Evolutionary conservation across 1,140 invertebrate genomes (phyloP), one percentile per base, ranked within the genome.

Genomic region (Drosophila pruinosa): DNA sequence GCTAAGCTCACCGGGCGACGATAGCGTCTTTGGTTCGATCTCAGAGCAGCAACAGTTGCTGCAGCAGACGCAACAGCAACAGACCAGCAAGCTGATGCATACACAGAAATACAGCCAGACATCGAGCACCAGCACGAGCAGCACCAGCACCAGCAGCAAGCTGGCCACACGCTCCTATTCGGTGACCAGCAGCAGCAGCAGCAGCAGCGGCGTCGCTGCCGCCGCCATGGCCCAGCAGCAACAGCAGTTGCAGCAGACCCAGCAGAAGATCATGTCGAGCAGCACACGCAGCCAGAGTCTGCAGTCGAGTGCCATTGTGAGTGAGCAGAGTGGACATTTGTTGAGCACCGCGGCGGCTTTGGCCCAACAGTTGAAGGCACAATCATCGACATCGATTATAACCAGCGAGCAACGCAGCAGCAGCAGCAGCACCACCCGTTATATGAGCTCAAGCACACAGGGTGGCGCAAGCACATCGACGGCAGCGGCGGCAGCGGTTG

Each of bases 381-480:
- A 91, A 50, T 91, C 90, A 0, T 91, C 89, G 31, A 90, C 90
- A 7, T 90, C 90, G 31, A 91, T 91, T 12, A 73, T 90, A 3
- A 82, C 81, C 28, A 89, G 80, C 31, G 90, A 91, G 52, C 90
- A 90, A 41, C 61, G 81, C 2, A 73, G 72, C 34, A 79, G 72
- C 79, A 47, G 72, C 28, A 73, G 58, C 48, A 79, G 45, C 43
- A 82, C 83, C 24, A 78, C 74, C 0, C 72, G 89, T 2, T 83
- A 71, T 4, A 26, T 90, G 14, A 65, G 65, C 38, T 56, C 78
- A 2, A 72, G 54, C 3, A 73, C 47, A 5, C 36, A 38, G 38
- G 22, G 12, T n/a, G n/a, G n/a, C n/a, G 57, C 19, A 7, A 52
- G 21, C 17, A 78, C 45, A 15, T 31, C 45, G 7, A 62, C 31